Percentiles rank a stretch among this genome's conserved stretches.
Conservation (phyloP, 2,888 invertebrate genomes). For the Synanthedon vespiformis region DNA sequence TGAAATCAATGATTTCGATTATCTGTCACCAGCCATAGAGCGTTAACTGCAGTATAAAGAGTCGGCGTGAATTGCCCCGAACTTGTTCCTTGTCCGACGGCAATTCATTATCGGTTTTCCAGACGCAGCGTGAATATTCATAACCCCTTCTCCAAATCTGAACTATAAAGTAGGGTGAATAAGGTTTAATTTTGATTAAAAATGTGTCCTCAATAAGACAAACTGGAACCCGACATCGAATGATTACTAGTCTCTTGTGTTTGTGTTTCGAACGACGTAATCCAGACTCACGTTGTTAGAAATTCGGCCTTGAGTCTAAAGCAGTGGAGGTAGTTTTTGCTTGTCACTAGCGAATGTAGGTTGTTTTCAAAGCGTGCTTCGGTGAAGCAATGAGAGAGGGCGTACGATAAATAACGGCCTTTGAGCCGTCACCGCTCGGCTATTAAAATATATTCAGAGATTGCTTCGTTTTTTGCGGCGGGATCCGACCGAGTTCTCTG, state of each 20-base stretch:
- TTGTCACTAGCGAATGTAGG: slow-evolving; percentile 25
- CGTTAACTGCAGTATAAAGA: slow-evolving; percentile 30
- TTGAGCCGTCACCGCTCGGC: slow-evolving; percentile 65
- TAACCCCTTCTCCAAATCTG: slow-evolving; percentile 8
- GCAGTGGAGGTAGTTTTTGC: slow-evolving; percentile 35
- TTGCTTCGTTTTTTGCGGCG: slow-evolving; percentile 55
- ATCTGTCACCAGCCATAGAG: slow-evolving; percentile 13
- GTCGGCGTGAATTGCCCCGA: slow-evolving; percentile 42
- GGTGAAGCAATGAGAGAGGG: slow-evolving; percentile 68
- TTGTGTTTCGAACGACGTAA: slow-evolving; percentile 48
- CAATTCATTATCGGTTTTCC: slow-evolving; percentile 64
- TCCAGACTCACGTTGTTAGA: slow-evolving; percentile 20
- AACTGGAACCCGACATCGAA: slow-evolving; percentile 56
- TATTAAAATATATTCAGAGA: slow-evolving; percentile 67
- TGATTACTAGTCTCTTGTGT: slow-evolving; percentile 62
- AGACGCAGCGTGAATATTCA: slow-evolving; percentile 46
- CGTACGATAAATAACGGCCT: slow-evolving; percentile 70
- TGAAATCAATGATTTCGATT: background rate
- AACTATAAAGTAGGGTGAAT: slow-evolving; percentile 7
- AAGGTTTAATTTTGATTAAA: slow-evolving; percentile 22
- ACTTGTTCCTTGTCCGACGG: slow-evolving; percentile 52
- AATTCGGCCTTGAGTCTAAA: slow-evolving; percentile 28
- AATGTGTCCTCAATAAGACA: slow-evolving; percentile 36
- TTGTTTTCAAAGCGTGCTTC: slow-evolving; percentile 46
- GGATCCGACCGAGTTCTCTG: slow-evolving; percentile 31